These are phyloP conservation scores for Drosophila ficusphila DNA, from an alignment of 1,140 invertebrate genomes.

Conservation along the genomic window DNA sequence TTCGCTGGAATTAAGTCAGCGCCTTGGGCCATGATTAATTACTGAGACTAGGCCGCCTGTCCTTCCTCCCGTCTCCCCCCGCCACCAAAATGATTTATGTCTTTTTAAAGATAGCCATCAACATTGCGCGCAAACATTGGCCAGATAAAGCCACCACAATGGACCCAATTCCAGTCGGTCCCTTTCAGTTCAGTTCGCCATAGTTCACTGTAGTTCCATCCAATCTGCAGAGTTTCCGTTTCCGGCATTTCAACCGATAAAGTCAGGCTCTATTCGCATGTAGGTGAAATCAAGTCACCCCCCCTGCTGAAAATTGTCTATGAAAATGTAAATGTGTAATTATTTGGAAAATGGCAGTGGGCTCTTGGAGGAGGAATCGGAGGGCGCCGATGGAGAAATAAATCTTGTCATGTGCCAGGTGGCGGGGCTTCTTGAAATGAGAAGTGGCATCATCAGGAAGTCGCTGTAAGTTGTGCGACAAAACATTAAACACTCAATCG, in stretches of 20 bases:
- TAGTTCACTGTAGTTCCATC: too few relatives aligned
- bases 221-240: too few relatives aligned
- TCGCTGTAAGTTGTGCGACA: slow-evolving; percentile 70
- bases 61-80: neutral
- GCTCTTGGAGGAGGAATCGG: slow-evolving; percentile 68
- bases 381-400: slow-evolving; percentile 32
- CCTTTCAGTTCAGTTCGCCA: neutral
- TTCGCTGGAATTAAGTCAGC: slow-evolving; percentile 78
- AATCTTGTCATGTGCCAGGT: slow-evolving; percentile 42
- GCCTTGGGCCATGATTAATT: slow-evolving; percentile 74
- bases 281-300: slow-evolving; percentile 53
- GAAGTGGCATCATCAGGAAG: slow-evolving; percentile 44
- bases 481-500: slow-evolving; percentile 63
- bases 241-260: slow-evolving; percentile 39
- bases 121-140: slow-evolving; percentile 70
- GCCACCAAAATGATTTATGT: slow-evolving; percentile 68
- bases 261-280: slow-evolving; percentile 45
- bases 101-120: slow-evolving; percentile 80
- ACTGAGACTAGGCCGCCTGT: slow-evolving; percentile 49
- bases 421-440: neutral
- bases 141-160: slow-evolving; percentile 71
- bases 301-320: slow-evolving; percentile 73
- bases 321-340: slow-evolving; percentile 82
- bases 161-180: slow-evolving; percentile 20
- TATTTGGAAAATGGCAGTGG: slow-evolving; percentile 74